Conservation (phyloP, 2,888 invertebrate species). For the Leptothorax acervorum region DNA sequence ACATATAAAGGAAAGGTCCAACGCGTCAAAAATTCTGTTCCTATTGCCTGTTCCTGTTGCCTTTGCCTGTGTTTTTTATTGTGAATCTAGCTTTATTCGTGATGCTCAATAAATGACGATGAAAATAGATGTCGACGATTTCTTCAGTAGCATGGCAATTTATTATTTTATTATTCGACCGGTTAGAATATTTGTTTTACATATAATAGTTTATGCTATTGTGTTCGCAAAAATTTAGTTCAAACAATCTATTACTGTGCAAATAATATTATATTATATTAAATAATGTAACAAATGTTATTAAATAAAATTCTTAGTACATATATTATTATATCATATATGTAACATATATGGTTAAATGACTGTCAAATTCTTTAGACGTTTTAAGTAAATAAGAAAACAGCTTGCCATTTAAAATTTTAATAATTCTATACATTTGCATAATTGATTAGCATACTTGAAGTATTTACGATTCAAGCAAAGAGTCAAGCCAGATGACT, state of each 20-base stretch:
- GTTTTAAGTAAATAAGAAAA: neutral
- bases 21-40: too few species aligned
- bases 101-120: neutral
- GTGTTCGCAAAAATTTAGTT: neutral
- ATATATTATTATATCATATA: neutral
- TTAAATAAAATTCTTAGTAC: neutral
- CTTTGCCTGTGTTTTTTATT: too few species aligned
- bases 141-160: neutral
- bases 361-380: neutral
- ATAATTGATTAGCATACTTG: neutral
- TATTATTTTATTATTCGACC: neutral
- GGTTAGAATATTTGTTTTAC: neutral
- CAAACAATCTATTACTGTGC: neutral
- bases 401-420: neutral
- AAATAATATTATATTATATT: neutral
- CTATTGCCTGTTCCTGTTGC: too few species aligned
- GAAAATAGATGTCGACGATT: neutral
- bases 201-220: neutral
- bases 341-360: too few species aligned
- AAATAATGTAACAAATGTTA: neutral
- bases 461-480: neutral
- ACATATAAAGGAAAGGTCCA: too few species aligned
- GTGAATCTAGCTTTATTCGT: neutral
- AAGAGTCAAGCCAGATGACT: neutral
- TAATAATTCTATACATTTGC: neutral